These are phyloP conservation scores for Tachina lurida DNA, from an alignment of 2,888 invertebrate genomes.

Conservation along the genomic window DNA sequence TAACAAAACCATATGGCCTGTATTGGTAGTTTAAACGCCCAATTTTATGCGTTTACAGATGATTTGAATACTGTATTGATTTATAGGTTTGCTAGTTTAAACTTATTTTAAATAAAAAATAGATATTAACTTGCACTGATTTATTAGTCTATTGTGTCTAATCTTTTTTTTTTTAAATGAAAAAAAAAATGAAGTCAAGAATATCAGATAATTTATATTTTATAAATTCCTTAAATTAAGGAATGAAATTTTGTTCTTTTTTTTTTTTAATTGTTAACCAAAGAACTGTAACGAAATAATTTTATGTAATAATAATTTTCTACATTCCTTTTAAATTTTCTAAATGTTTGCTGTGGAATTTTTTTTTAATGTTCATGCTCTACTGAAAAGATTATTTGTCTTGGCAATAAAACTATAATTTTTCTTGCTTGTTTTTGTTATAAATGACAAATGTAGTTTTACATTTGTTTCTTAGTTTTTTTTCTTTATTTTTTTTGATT, in stretches of 20 bases:
- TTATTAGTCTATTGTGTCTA: no score
- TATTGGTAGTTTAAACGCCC: no score
- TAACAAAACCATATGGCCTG: no score
- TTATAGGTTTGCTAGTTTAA: no score
- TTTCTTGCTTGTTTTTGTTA: neutral
- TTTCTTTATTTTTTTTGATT: neutral
- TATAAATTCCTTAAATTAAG: no score
- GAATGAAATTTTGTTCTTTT: neutral
- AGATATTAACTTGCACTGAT: no score
- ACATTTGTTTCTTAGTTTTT: slow-evolving; percentile 12
- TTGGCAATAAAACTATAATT: slow-evolving; percentile 52
- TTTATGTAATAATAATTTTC: slow-evolving; percentile 42
- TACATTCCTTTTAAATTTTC: slow-evolving; percentile 16
- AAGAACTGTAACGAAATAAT: slow-evolving; percentile 2
- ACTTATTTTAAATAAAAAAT: no score
- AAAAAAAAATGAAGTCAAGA: no score
- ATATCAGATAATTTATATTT: no score
- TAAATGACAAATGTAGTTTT: slow-evolving; percentile 61
- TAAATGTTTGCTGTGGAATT: neutral
- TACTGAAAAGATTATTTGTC: slow-evolving; percentile 42
- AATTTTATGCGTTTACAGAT: no score
- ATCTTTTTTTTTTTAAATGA: no score
- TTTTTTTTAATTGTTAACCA: neutral
- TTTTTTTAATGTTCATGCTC: slow-evolving; percentile 17
- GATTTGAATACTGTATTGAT: no score